Evolutionary conservation across 2,797 vertebrate genomes (phyloP).

Genomic region (Poecilia picta): DNA sequence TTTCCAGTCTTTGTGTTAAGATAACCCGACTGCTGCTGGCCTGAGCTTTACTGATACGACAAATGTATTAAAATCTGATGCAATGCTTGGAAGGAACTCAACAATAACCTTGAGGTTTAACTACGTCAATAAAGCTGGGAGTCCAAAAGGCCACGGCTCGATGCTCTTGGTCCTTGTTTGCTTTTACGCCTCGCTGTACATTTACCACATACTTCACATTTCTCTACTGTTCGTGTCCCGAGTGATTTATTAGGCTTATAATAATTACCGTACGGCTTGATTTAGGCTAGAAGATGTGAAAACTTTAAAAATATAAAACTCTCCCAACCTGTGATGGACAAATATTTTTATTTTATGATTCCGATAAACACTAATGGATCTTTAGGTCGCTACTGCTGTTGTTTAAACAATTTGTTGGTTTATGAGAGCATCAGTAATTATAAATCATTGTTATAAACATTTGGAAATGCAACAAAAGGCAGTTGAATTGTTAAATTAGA

Average conservation of each 20-base stretch:
- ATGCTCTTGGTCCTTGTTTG: not conserved
- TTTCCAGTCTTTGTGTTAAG: conserved; percentile 14
- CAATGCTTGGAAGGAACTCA: not conserved
- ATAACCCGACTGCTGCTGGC: not conserved
- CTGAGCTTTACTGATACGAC: not conserved
- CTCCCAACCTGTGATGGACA: too few relatives aligned
- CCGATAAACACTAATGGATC: not conserved
- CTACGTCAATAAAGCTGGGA: not conserved
- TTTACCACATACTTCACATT: not conserved
- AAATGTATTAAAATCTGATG: not conserved
- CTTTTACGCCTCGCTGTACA: not conserved
- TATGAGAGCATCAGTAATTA: not conserved
- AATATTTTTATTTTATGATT: not conserved
- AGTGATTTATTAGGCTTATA: not conserved
- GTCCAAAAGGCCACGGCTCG: not conserved
- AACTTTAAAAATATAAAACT: not conserved
- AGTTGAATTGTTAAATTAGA: not conserved
- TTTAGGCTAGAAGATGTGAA: not conserved
- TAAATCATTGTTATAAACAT: not conserved
- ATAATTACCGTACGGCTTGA: not conserved
- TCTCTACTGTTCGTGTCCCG: not conserved
- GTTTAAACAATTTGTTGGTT: not conserved
- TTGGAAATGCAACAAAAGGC: not conserved
- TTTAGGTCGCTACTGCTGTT: not conserved
- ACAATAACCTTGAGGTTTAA: conserved; percentile 3